phyloP scores from a whole-genome alignment of 1,140 invertebrate species.

The Aphelenchoides fujianensis region DNA sequence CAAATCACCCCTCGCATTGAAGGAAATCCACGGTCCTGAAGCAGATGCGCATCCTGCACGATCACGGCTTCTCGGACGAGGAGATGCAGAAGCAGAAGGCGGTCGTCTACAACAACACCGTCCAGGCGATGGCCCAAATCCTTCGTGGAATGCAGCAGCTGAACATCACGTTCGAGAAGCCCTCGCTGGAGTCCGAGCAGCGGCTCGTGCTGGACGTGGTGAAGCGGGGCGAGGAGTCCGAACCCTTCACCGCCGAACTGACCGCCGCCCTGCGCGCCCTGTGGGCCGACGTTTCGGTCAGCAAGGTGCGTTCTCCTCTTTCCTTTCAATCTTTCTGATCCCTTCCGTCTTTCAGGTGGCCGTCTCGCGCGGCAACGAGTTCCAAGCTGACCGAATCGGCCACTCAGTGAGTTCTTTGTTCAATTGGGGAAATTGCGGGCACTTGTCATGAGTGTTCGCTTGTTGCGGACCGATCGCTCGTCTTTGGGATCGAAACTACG shows the following conservation, averaged over 20 bases:
- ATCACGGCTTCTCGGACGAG: constrained; percentile 53
- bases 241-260: constrained; percentile 51
- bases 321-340: too few species aligned
- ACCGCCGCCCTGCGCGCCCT: constrained; percentile 49
- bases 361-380: constrained; percentile 64
- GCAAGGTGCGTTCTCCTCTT: too few species aligned
- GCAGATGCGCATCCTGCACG: constrained; percentile 42
- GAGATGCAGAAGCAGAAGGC: constrained; percentile 47
- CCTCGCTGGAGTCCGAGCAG: constrained; percentile 39
- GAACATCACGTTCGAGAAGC: constrained; percentile 45
- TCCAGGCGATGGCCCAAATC: constrained; percentile 48
- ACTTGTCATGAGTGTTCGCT: too few species aligned
- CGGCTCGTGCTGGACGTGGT: constrained; percentile 50
- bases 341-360: too few species aligned
- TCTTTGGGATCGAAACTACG: too few species aligned
- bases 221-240: constrained; percentile 59
- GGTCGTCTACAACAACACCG: constrained; percentile 51
- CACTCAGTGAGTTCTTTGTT: constrained; percentile 65
- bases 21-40: background rate
- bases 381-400: constrained; percentile 66
- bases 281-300: constrained; percentile 63
- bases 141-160: constrained; percentile 45
- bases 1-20: too few species aligned
- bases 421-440: too few species aligned
- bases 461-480: too few species aligned